Evolutionary conservation across 2,888 invertebrate genomes (phyloP), one percentile per base, ranked within the genome.

Genomic region (Thecocarcelia acutangulata): DNA sequence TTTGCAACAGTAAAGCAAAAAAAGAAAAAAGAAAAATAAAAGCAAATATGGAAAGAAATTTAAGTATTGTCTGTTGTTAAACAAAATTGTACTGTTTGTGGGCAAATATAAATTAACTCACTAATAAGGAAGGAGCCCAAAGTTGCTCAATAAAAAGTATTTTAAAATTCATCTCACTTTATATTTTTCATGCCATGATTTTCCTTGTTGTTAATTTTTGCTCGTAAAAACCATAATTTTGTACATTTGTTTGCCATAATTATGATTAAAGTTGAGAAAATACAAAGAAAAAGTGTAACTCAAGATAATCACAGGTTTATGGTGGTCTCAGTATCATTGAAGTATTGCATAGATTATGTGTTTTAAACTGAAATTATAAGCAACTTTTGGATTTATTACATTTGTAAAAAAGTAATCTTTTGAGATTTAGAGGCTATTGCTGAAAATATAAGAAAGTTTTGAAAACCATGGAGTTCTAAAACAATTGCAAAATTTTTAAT

Each of bases 171-270:
- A 52, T 42, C 68, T 54, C 33, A 37, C 48, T 68, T 44, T n/a
- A 8, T 19, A 50, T 19, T 1, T 54, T 66, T 11, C 17, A 0
- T 17, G 0, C 54, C 56, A 33, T 21, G 1, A 59, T 28, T 28
- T n/a, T 42, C 1, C 19, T 4, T 40, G 15, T 48, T 46, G n/a
- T 48, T 21, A 12, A 54, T 46, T 19, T 58, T 6, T 58, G 15
- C 21, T 21, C 56, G 9, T 69, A 76, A 81, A 72, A 81, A 73
- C 72, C 72, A 77, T 73, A 68, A 81, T 77, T 68, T 68, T 33
- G 11, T 46, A 50, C 68, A 77, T 73, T 66, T 76, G 48, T 56
- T 37, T 81, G 61, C 61, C 50, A 80, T 75, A 81, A 81, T 73
- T 73, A 77, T 68, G 61, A 63, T 73, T 50, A 63, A 72, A 69